phyloP scores from a whole-genome alignment of 2,888 invertebrate genomes.

The Onthophagus sagittarius region DNA sequence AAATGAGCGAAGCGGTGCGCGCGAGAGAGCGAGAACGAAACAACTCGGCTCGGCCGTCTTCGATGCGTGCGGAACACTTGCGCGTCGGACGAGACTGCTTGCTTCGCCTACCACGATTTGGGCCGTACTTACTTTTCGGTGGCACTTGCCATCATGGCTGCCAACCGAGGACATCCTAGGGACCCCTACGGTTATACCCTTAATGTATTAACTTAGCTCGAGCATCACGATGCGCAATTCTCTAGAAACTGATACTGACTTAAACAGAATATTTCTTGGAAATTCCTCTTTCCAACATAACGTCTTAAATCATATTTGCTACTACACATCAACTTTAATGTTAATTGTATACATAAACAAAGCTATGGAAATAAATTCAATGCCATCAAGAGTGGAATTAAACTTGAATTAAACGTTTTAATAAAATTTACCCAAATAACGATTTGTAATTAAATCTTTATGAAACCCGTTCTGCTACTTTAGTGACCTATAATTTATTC shows the following conservation, averaged over 20 bases:
- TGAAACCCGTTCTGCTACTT: neutral
- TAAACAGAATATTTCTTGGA: no score
- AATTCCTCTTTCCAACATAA: no score
- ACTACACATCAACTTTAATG: neutral
- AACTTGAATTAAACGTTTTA: neutral
- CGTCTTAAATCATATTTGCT: no score
- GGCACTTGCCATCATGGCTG: slow-evolving; percentile 45
- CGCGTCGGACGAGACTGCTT: slow-evolving; percentile 47
- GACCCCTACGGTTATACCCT: neutral
- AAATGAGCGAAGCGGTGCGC: neutral
- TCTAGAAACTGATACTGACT: no score
- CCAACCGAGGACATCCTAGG: neutral
- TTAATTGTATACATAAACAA: neutral
- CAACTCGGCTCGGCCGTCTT: slow-evolving; percentile 34
- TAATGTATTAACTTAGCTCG: neutral
- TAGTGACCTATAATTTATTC: neutral
- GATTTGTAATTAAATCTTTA: neutral
- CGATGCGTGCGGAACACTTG: slow-evolving; percentile 44
- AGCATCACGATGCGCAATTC: no score
- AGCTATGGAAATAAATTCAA: neutral
- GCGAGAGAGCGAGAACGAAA: slow-evolving; percentile 23
- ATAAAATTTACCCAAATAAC: neutral
- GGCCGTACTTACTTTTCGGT: slow-evolving; percentile 41
- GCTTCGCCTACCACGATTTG: slow-evolving; percentile 47
- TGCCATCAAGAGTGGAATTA: neutral